phyloP scores from a whole-genome alignment of 2,797 vertebrate genomes.

The Cuniculus paca region DNA sequence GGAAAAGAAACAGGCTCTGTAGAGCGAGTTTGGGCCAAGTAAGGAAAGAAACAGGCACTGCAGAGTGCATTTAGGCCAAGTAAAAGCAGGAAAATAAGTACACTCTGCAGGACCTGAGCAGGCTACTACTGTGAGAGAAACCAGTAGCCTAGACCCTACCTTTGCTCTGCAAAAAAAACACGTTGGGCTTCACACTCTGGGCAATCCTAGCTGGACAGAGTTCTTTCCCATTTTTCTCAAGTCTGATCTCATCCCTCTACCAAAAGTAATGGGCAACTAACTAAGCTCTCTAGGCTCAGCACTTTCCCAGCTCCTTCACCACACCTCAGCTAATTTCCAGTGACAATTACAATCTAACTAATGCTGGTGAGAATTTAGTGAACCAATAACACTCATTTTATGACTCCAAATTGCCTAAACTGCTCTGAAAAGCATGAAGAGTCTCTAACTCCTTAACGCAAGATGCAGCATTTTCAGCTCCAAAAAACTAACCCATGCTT shows the following conservation, averaged over 20 bases:
- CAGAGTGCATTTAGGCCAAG: neutral
- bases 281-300: neutral
- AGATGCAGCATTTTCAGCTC: conserved; percentile 52
- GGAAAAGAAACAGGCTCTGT: neutral
- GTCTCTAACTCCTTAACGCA: neutral
- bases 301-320: neutral
- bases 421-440: conserved; percentile 40
- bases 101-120: neutral
- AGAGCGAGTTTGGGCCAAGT: neutral
- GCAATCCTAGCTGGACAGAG: too few relatives aligned
- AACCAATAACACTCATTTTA: neutral
- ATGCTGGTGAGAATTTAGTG: neutral
- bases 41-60: neutral
- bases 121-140: neutral
- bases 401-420: neutral
- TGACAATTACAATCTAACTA: conserved; percentile 42
- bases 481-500: neutral
- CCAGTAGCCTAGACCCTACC: neutral
- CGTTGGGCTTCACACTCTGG: neutral
- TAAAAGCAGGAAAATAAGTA: neutral
- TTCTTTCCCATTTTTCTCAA: conserved; percentile 10
- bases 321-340: neutral
- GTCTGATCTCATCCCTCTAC: neutral
- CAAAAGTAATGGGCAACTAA: neutral
- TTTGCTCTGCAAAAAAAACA: neutral